Percentiles rank a stretch among this genome's conserved stretches.
phyloP scores from a whole-genome alignment of 2,797 vertebrate genomes.

The Melanotaenia boesemani region DNA sequence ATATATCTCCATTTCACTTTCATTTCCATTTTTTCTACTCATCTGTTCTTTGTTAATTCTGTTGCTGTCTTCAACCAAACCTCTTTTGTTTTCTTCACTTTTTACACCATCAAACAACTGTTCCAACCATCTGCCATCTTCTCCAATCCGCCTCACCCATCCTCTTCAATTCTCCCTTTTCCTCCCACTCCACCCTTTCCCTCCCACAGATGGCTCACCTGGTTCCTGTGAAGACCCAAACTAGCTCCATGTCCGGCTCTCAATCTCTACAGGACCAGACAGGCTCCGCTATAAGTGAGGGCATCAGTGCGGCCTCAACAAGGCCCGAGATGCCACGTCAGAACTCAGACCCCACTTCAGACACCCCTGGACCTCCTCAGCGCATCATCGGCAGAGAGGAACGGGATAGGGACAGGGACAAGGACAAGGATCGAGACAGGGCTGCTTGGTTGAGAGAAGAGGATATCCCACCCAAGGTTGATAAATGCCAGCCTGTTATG shows the following conservation, averaged over 20 bases:
- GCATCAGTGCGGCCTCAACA: constrained; percentile 81
- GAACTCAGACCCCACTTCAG: constrained; percentile 96
- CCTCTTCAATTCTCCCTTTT: constrained; percentile 2
- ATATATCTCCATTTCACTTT: neutral
- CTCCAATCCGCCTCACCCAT: neutral
- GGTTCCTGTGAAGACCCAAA: constrained; percentile 93
- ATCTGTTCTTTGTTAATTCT: neutral
- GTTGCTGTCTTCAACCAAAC: neutral
- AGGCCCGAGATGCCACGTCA: constrained; percentile 94
- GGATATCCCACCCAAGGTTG: constrained; percentile 77
- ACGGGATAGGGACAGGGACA: constrained; percentile 89
- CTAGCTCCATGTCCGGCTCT: constrained; percentile 91
- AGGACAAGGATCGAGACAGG: constrained; percentile 83
- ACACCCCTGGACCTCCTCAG: constrained; percentile 89
- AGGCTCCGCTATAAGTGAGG: constrained; percentile 89
- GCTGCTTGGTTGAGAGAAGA: constrained; percentile 78
- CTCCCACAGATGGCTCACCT: constrained; percentile 88
- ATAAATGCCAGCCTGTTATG: neutral
- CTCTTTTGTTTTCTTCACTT: neutral
- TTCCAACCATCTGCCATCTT: neutral
- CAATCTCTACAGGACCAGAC: constrained; percentile 96
- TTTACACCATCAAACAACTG: neutral
- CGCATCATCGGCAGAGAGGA: constrained; percentile 82
- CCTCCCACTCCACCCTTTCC: neutral
- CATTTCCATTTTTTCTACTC: neutral